Conservation (phyloP, 2,888 invertebrate genomes). For the Megastigmus dorsalis region DNA sequence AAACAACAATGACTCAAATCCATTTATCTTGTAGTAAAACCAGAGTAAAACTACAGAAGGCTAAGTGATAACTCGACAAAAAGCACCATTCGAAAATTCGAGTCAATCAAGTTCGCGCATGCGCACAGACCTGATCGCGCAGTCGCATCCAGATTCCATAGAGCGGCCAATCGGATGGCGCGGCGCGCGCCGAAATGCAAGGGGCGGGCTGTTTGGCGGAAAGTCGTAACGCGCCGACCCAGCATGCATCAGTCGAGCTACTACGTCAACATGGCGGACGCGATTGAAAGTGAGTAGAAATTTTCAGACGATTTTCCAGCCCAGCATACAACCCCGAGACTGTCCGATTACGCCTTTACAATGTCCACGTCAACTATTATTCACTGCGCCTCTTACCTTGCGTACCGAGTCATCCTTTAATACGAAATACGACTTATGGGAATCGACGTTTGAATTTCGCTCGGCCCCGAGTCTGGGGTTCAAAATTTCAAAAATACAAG, state of each 20-base stretch:
- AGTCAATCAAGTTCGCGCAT: constrained; percentile 21
- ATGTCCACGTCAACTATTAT: not conserved
- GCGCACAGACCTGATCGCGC: not conserved
- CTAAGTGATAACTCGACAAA: too few species aligned
- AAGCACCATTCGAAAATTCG: constrained; percentile 24
- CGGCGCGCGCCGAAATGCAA: constrained; percentile 48
- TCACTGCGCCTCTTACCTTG: not conserved
- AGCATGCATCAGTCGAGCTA: constrained; percentile 70
- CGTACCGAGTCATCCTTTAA: too few species aligned
- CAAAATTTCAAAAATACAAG: constrained; percentile 53
- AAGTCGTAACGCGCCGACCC: constrained; percentile 61
- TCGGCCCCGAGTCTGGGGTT: constrained; percentile 39
- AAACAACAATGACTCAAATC: too few species aligned
- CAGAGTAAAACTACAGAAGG: too few species aligned
- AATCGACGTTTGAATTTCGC: constrained; percentile 52
- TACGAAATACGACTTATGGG: not conserved
- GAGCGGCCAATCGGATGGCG: constrained; percentile 26
- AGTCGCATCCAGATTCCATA: not conserved
- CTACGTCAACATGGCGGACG: constrained; percentile 81
- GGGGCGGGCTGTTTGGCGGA: constrained; percentile 60
- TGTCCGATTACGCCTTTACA: too few species aligned
- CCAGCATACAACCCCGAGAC: not conserved
- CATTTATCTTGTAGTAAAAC: too few species aligned
- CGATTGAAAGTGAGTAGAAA: constrained; percentile 82
- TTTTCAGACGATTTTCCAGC: constrained; percentile 55